A percentile compares a stretch with the other conserved stretches of the same genome.
Evolutionary conservation across 2,113 vertebrate genomes (phyloP).

Genomic region (Oncorhynchus mykiss): DNA sequence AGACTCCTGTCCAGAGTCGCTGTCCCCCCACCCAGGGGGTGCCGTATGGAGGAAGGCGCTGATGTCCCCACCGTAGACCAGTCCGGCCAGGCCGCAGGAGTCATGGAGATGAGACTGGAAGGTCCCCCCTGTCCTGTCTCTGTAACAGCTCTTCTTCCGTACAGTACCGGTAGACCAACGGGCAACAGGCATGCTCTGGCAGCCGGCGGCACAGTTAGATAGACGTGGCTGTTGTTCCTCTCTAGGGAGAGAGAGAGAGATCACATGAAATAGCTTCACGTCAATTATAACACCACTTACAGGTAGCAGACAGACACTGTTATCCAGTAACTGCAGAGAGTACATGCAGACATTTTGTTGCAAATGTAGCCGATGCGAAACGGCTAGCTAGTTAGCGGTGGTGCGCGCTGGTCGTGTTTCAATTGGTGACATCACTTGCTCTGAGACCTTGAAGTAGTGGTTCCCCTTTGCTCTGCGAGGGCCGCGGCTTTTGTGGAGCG

Average conservation of each 20-base stretch:
- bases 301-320: background rate
- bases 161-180: conserved; percentile 67
- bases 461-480: no score
- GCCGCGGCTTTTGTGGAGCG: no score
- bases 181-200: conserved; percentile 53
- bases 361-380: no score
- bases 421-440: no score
- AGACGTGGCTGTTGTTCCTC: conserved; percentile 24
- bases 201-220: conserved; percentile 20
- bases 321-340: background rate
- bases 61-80: conserved; percentile 16
- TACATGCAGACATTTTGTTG: no score
- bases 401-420: no score
- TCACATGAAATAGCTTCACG: background rate
- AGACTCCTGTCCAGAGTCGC: conserved; percentile 68
- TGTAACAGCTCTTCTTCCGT: conserved; percentile 43
- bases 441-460: no score
- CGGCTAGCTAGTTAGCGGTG: no score
- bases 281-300: background rate
- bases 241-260: conserved; percentile 29
- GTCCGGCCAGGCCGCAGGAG: conserved; percentile 23
- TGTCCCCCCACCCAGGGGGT: conserved; percentile 53
- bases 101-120: conserved; percentile 7
- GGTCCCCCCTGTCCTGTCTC: conserved; percentile 7
- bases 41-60: conserved; percentile 49